These are phyloP conservation scores for Nemotelus nigrinus DNA, from an alignment of 2,888 invertebrate genomes.

Conservation along the genomic window DNA sequence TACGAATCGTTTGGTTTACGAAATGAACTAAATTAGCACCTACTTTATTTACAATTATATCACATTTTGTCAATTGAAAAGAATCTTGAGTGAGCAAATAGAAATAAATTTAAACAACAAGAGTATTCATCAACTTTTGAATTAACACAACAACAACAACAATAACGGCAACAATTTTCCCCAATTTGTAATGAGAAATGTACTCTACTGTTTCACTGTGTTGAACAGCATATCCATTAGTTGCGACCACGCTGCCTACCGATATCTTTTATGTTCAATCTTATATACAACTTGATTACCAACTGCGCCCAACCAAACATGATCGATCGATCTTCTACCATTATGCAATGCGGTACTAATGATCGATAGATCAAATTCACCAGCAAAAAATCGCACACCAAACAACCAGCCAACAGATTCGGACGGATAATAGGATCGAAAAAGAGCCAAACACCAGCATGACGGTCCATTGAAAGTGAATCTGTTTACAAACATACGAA, in stretches of 20 bases:
- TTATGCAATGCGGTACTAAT: slow-evolving; percentile 11
- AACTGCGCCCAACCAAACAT: slow-evolving; percentile 15
- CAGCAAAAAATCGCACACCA: background rate
- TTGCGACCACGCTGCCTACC: no score
- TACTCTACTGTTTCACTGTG: no score
- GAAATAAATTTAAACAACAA: background rate
- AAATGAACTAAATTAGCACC: no score
- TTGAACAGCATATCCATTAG: no score
- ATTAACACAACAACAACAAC: no score
- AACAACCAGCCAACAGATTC: background rate
- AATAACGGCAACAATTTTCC: no score
- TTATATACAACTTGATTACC: background rate
- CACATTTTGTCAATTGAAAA: no score
- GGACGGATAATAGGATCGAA: background rate
- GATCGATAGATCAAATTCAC: slow-evolving; percentile 15
- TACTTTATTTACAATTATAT: no score
- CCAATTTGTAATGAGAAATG: no score
- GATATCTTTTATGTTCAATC: no score
- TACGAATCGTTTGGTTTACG: no score
- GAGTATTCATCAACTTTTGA: background rate
- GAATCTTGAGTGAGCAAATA: background rate
- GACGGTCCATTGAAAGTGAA: slow-evolving; percentile 16
- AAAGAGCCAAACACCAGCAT: background rate
- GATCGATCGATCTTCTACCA: slow-evolving; percentile 28
- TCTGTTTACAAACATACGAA: slow-evolving; percentile 15